Evolutionary conservation across 2,113 vertebrate species (phyloP).

Genomic region (Etia nguti): DNA sequence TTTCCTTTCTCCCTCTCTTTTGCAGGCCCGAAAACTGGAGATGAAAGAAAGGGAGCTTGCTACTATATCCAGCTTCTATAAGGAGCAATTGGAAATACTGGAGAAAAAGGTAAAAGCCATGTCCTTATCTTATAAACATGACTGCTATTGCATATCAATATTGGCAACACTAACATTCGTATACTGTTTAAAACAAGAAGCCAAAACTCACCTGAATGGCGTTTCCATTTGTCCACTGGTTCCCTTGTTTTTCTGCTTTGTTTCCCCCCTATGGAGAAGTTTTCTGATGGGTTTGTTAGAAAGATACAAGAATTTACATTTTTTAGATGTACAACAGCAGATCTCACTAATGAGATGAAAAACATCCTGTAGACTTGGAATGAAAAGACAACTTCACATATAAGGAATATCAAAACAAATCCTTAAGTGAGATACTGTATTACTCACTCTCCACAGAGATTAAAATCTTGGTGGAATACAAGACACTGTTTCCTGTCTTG

Average conservation of each 20-base stretch:
- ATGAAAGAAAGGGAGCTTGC: conserved; percentile 79
- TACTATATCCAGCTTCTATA: conserved; percentile 77
- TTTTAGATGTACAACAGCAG: not conserved
- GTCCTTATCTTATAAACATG: not conserved
- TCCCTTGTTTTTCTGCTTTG: not conserved
- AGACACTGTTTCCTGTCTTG: not conserved
- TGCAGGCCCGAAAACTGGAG: conserved; percentile 78
- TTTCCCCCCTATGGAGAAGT: not conserved
- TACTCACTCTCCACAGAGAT: not conserved
- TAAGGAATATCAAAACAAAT: conserved; percentile 14
- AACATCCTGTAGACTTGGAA: not conserved
- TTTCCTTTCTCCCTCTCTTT: not conserved
- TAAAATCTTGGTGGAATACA: conserved; percentile 6
- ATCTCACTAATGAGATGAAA: not conserved
- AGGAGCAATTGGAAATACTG: conserved; percentile 82
- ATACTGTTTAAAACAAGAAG: not conserved
- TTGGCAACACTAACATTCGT: not conserved
- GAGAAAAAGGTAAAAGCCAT: conserved; percentile 82
- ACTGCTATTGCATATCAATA: not conserved
- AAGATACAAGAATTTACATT: not conserved
- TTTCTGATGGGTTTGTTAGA: not conserved
- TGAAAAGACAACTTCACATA: not conserved
- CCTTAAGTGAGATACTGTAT: not conserved
- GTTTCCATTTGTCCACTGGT: not conserved
- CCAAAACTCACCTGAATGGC: not conserved